Percentiles rank a stretch among this genome's conserved stretches.
phyloP scores from a whole-genome alignment of 2,113 vertebrate species.

The Gnathonemus echidnorhynchus region DNA sequence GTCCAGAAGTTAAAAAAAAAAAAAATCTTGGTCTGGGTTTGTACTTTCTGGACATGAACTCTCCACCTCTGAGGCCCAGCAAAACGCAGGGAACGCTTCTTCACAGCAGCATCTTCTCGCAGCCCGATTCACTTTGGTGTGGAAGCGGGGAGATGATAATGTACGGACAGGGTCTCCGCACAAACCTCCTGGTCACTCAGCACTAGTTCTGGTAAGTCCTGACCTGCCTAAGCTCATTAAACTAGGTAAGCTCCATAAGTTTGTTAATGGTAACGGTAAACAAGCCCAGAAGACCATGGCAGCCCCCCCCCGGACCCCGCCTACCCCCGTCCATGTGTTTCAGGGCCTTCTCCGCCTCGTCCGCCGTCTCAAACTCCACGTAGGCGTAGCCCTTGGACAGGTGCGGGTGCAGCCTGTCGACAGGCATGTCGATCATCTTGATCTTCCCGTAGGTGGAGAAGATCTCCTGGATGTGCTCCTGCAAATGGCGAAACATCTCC shows the following conservation, averaged over 20 bases:
- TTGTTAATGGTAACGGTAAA: background rate
- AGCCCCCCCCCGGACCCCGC: background rate
- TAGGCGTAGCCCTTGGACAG: slow-evolving; percentile 89
- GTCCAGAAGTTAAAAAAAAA: background rate
- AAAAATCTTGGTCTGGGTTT: background rate
- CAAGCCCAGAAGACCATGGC: background rate
- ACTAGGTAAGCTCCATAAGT: background rate
- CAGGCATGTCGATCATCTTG: slow-evolving; percentile 94
- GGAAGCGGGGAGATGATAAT: background rate
- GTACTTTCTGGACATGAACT: background rate
- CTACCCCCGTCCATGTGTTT: slow-evolving; percentile 97
- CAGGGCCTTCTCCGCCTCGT: slow-evolving; percentile 89
- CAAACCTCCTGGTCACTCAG: background rate
- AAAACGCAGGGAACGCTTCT: background rate
- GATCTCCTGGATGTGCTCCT: slow-evolving; percentile 98
- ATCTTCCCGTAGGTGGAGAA: slow-evolving; percentile 93
- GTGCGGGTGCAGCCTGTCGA: slow-evolving; percentile 82
- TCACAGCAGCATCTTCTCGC: background rate
- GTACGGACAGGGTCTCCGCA: background rate
- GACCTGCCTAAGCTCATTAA: background rate
- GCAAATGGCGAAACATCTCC: background rate
- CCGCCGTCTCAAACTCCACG: slow-evolving; percentile 84
- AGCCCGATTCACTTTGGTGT: background rate
- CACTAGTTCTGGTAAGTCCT: background rate
- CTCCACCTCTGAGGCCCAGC: background rate